Evolutionary conservation across 2,113 vertebrate species (phyloP).

Genomic region (Lampris megalopsis): DNA sequence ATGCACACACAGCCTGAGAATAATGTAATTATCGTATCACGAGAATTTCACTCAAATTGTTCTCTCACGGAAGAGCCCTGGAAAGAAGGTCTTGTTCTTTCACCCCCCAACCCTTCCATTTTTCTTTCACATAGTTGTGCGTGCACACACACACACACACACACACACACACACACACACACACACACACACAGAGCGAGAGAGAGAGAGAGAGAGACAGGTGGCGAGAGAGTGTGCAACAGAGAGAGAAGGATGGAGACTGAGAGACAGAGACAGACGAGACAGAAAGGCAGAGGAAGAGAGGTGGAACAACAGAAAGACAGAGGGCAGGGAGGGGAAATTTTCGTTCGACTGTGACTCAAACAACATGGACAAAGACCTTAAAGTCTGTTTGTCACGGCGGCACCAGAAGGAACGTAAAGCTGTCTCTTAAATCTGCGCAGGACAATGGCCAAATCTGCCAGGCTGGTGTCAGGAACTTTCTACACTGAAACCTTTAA

Average conservation of each 20-base stretch:
- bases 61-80: not conserved
- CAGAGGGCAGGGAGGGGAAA: too few relatives aligned
- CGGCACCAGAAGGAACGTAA: slow-evolving; percentile 42
- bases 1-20: not conserved
- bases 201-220: not conserved
- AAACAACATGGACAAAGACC: slow-evolving; percentile 27
- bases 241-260: not conserved
- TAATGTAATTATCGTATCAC: not conserved
- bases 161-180: not conserved
- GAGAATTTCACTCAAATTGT: slow-evolving; percentile 10
- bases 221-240: too few relatives aligned
- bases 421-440: slow-evolving; percentile 69
- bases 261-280: not conserved
- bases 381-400: slow-evolving; percentile 6
- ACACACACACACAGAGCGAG: not conserved
- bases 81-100: not conserved
- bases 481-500: slow-evolving; percentile 19
- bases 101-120: not conserved
- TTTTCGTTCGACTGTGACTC: not conserved
- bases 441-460: slow-evolving; percentile 56
- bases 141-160: not conserved
- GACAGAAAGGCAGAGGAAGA: not conserved
- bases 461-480: slow-evolving; percentile 29
- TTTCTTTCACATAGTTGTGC: not conserved
- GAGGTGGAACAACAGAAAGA: not conserved